These are phyloP conservation scores for Muscidifurax raptorellus DNA, from an alignment of 1,140 invertebrate genomes.

Conservation along the genomic window DNA sequence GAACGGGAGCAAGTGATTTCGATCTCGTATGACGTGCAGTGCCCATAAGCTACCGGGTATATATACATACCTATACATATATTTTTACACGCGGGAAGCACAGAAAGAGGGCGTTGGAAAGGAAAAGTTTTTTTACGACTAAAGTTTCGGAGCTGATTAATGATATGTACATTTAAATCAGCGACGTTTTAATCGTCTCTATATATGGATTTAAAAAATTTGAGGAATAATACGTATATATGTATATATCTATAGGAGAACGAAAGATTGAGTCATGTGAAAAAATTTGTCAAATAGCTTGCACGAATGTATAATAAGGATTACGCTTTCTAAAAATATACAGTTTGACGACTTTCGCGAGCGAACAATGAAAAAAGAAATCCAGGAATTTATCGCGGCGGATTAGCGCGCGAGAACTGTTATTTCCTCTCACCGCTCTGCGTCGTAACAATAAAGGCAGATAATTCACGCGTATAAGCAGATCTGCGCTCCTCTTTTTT, in stretches of 20 bases:
- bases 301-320: no score
- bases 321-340: not conserved
- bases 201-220: no score
- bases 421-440: slow-evolving; percentile 42
- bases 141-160: no score
- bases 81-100: no score
- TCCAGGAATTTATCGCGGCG: slow-evolving; percentile 37
- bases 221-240: no score
- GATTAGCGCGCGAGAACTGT: slow-evolving; percentile 46
- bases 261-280: not conserved
- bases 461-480: slow-evolving; percentile 45
- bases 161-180: not conserved
- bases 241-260: not conserved
- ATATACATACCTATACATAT: no score
- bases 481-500: slow-evolving; percentile 26
- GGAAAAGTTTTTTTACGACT: no score
- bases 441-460: slow-evolving; percentile 35
- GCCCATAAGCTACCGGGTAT: no score
- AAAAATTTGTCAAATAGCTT: no score
- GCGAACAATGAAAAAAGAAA: not conserved
- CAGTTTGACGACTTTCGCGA: not conserved
- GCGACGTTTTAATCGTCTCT: not conserved
- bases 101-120: not conserved
- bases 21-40: not conserved
- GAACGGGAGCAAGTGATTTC: not conserved